Percentiles rank a stretch among this genome's conserved stretches.
phyloP scores from a whole-genome alignment of 2,113 vertebrate genomes.

The Fulmarus glacialis region DNA sequence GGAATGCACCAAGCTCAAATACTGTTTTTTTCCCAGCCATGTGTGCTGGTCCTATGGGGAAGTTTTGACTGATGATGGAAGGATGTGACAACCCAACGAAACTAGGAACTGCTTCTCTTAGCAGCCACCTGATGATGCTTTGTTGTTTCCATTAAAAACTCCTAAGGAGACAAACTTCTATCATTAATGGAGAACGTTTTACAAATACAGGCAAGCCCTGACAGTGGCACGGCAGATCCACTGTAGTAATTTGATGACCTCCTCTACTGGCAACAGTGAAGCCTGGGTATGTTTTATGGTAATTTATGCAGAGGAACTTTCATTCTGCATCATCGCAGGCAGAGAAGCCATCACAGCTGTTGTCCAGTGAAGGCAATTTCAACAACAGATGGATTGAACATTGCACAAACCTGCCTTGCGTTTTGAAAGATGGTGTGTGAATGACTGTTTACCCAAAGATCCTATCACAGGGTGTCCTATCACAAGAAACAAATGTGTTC shows the following conservation, averaged over 20 bases:
- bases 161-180: not conserved
- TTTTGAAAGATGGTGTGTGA: not conserved
- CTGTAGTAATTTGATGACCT: not conserved
- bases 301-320: not conserved
- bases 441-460: not conserved
- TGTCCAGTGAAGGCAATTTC: not conserved
- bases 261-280: not conserved
- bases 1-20: not conserved
- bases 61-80: not conserved
- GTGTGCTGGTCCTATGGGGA: not conserved
- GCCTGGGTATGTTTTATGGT: not conserved
- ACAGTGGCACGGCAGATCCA: not conserved
- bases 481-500: not conserved
- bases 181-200: not conserved
- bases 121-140: not conserved
- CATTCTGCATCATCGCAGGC: not conserved
- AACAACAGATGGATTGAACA: not conserved
- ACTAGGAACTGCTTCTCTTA: not conserved
- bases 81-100: not conserved
- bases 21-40: not conserved
- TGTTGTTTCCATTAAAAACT: not conserved
- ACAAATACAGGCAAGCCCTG: not conserved
- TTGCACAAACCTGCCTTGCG: not conserved
- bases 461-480: not conserved
- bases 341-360: not conserved